Conservation (phyloP, 2,888 invertebrate genomes). For the Oasisia sp. region DNA sequence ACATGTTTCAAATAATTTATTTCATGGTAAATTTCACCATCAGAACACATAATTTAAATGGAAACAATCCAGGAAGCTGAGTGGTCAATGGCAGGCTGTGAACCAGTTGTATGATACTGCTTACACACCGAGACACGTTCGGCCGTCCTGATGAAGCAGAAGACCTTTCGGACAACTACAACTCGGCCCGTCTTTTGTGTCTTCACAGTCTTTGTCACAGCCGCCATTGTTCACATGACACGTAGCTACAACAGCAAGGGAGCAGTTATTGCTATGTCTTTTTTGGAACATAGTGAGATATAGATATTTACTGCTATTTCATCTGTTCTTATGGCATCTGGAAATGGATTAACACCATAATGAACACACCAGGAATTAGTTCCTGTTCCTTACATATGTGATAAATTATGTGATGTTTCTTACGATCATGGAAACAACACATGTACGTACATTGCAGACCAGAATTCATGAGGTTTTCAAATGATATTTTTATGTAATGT, state of each 20-base stretch:
- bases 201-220: constrained; percentile 61
- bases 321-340: background rate
- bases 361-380: no score
- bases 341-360: no score
- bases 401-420: no score
- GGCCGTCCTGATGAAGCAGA: constrained; percentile 59
- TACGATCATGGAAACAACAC: no score
- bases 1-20: no score
- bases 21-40: background rate
- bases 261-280: background rate
- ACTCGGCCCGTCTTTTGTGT: constrained; percentile 54
- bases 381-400: no score
- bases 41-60: background rate
- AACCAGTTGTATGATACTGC: background rate
- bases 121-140: constrained; percentile 61
- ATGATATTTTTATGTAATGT: no score
- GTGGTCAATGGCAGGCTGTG: background rate
- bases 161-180: constrained; percentile 64
- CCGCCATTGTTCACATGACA: constrained; percentile 65
- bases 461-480: no score
- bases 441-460: no score
- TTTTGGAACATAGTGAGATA: background rate
- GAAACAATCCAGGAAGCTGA: background rate
- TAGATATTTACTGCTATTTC: background rate
- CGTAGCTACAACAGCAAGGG: constrained; percentile 52